Evolutionary conservation across 1,140 invertebrate genomes (phyloP), one percentile per base, ranked within the genome.

Genomic region (Cepaea nemoralis): DNA sequence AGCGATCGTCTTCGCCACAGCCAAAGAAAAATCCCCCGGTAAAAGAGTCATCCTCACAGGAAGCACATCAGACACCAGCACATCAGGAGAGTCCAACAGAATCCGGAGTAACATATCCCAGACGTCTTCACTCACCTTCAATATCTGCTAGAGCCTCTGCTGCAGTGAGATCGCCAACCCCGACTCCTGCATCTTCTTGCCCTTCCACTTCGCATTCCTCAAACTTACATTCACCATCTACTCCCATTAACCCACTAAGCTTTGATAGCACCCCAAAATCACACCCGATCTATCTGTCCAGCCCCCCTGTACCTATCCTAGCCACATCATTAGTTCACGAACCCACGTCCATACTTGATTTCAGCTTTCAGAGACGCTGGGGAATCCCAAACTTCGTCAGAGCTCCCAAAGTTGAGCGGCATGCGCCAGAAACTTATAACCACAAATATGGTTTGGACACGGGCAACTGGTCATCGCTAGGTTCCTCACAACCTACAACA

Each of bases 301-400:
- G n/a, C 16, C 75, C 75, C 3, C 75, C 48, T 12, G 14, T 40
- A 14, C 22, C 75, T 2, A n/a, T 77, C 1, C 37, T 37, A n/a
- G 16, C 75, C 1, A 74, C 19, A 1, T 48, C 71, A 37, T 63
- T 27, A 63, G n/a, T 27, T 31, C 50, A 77, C 12, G 48, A 77
- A 24, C 2, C 31, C 16, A 3, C 48, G 3, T 33, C 75, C 2
- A 35, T 63, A 31, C 75, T 77, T 33, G 50, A 77, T 35, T 77
- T 59, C 50, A 77, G 75, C 24, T 16, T 59, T 31, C 91, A 55
- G 86, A 87, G 24, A 75, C 81, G 33, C 79, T 84, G 8, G 55
- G 79, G 39, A 69, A 31, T 63, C 59, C 6, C n/a, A 12, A 31
- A 31, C n/a, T 16, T 63, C 0, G 2, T 63, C 16, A 5, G 59